phyloP scores from a whole-genome alignment of 2,797 vertebrate species.

The Cheirogaleus major region DNA sequence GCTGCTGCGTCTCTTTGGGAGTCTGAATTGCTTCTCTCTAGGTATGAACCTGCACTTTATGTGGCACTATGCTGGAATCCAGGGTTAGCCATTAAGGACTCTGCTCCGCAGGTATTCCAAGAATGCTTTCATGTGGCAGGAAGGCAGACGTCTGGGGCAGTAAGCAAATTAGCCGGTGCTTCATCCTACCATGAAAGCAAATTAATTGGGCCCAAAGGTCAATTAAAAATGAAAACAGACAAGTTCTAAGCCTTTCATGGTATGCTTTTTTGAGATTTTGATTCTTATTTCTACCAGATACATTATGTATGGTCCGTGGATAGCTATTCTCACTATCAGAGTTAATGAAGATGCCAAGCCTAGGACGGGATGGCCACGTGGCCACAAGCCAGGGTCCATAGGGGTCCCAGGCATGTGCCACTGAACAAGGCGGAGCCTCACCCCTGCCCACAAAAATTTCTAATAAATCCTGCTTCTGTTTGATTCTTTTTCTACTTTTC shows the following conservation, averaged over 20 bases:
- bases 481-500: not conserved
- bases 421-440: not conserved
- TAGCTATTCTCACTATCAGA: no score
- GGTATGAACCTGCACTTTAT: no score
- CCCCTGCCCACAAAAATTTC: no score
- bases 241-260: not conserved
- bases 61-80: not conserved
- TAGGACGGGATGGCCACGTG: accelerated
- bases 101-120: no score
- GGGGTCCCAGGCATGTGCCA: accelerated
- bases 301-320: no score
- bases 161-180: accelerated
- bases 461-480: not conserved
- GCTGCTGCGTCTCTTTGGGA: not conserved
- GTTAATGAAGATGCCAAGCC: no score
- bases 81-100: not conserved
- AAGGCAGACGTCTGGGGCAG: not conserved
- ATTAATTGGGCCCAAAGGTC: not conserved
- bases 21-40: not conserved
- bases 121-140: not conserved
- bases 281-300: not conserved
- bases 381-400: accelerated
- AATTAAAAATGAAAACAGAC: not conserved
- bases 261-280: not conserved
- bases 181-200: not conserved